These are phyloP conservation scores for Orthosia incerta DNA, from an alignment of 2,888 invertebrate species.

Conservation along the genomic window DNA sequence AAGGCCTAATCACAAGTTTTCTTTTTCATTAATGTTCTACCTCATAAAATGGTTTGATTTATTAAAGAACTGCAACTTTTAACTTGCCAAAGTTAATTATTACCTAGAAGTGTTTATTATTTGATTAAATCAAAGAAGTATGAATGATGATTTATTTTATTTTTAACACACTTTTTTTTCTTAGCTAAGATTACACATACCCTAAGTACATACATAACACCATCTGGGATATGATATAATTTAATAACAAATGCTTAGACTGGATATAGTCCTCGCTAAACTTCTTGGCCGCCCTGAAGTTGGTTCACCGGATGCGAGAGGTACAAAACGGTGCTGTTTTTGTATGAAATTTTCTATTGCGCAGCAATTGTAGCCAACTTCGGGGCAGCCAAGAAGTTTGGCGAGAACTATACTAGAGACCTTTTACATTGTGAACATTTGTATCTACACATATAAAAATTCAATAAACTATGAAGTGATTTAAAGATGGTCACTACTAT, in stretches of 20 bases:
- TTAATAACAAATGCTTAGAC: background rate
- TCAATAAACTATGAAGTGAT: background rate
- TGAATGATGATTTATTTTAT: constrained; percentile 25
- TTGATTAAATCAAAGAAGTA: constrained; percentile 53
- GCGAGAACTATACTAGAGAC: too few species aligned
- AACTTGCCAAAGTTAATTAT: constrained; percentile 43
- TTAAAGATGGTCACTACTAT: background rate
- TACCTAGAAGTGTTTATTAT: constrained; percentile 27
- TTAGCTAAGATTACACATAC: background rate
- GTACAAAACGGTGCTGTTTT: too few species aligned
- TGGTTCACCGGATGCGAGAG: too few species aligned
- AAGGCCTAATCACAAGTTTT: constrained; percentile 51
- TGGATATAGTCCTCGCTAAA: too few species aligned
- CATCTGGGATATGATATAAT: background rate
- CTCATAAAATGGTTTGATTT: constrained; percentile 36
- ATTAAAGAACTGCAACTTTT: constrained; percentile 17
- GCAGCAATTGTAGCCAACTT: too few species aligned
- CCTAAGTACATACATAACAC: background rate
- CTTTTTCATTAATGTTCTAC: constrained; percentile 25
- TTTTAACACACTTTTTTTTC: background rate
- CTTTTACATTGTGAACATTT: background rate
- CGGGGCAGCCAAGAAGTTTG: too few species aligned
- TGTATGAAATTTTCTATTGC: too few species aligned
- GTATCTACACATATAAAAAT: background rate
- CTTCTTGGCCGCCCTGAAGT: too few species aligned